Base-by-base conservation (phyloP, 2,888 invertebrate genomes). In the Archips xylosteana region DNA sequence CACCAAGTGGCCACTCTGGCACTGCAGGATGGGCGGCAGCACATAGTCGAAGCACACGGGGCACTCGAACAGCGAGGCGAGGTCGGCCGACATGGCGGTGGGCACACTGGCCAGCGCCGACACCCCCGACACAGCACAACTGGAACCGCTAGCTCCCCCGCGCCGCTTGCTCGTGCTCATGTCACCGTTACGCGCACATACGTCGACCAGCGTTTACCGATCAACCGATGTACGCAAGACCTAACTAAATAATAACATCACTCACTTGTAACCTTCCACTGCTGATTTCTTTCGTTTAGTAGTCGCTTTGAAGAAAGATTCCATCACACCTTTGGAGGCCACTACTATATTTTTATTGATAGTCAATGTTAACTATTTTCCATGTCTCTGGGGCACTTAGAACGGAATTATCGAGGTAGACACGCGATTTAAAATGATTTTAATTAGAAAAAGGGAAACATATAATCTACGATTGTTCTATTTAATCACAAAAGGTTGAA, bases 41-140 rank as follows among this genome's bases (percentile, higher is more conserved):
- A 99, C 99, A 95, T 99, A 99, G 94, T 99, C 99, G 92, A 99
- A 99, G 94, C 99, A 99, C 78, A 99, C 99, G 51, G 98, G 98
- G 91, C 98, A 98, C 91, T 98, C 98, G 89, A 98, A 98, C 68
- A 98, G 95, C 77, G 98, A 98, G 78, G 98, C 98, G 85, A 98
- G 94, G 91, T 98, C 98, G 83, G 98, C 97, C 68, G 97, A 97
- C 93, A 97, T 96, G 85, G 96, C 96, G 79, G 95, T 95, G 42
- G 96, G 95, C 72, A 95, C 95, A 85, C 94, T 95, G 66, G 95
- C 94, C 79, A 95, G 93, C 75, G 95, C 90, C 76, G 95, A 92
- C 86, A 94, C 92, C 79, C 94, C 93, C 75, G 90, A 86, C 85
- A 94, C 92, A 83, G 94, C 87, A 92, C 94, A 94, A 94, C 93